Evolutionary conservation across 2,797 vertebrate genomes (phyloP).

Genomic region (Coilia nasus): DNA sequence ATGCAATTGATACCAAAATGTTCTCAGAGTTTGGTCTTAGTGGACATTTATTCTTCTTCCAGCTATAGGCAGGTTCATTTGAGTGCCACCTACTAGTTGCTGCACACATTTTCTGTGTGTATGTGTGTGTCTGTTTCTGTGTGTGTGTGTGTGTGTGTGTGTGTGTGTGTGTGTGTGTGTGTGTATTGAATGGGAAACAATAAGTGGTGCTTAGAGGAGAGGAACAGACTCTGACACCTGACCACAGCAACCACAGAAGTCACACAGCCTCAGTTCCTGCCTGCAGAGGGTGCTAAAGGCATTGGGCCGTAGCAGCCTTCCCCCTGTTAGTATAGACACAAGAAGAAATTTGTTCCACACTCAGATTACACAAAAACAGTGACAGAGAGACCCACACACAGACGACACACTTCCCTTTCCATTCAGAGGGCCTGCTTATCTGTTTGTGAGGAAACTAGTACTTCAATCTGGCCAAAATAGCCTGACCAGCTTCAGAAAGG

Average conservation of each 20-base stretch:
- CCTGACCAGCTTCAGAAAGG: too few species aligned
- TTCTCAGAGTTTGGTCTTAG: background rate
- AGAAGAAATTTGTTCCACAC: background rate
- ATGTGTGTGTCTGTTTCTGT: background rate
- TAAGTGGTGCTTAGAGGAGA: too few species aligned
- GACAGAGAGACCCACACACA: too few species aligned
- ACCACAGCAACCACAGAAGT: background rate
- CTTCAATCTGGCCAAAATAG: too few species aligned
- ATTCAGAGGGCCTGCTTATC: too few species aligned
- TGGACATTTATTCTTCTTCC: too few species aligned
- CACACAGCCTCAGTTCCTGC: background rate
- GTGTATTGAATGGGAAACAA: background rate
- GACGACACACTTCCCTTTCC: too few species aligned
- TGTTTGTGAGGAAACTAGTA: too few species aligned
- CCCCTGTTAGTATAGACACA: too few species aligned
- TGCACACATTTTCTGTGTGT: background rate
- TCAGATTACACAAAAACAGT: too few species aligned
- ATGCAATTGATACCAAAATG: too few species aligned
- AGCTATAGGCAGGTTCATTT: background rate
- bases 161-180: background rate
- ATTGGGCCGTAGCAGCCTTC: background rate
- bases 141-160: background rate
- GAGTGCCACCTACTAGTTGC: slow-evolving; percentile 33
- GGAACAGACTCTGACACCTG: background rate
- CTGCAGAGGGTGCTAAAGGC: background rate